Conservation (phyloP, 2,888 invertebrate genomes). For the Scaeva pyrastri region DNA sequence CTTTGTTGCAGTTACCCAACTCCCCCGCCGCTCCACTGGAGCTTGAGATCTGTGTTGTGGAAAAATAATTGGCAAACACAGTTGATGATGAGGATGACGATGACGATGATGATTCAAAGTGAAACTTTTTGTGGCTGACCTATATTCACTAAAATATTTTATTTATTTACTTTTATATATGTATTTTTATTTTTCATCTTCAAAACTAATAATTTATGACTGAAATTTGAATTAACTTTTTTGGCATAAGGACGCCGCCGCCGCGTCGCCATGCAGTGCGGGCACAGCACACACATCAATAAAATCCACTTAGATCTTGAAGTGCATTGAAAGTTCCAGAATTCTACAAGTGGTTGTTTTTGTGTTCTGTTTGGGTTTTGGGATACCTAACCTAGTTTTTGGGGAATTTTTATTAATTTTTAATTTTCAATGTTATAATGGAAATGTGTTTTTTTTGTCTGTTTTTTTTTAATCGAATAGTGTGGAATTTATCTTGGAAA, state of each 20-base stretch:
- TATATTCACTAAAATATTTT: conserved; percentile 24
- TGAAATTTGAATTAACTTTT: background rate
- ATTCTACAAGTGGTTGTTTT: conserved; percentile 62
- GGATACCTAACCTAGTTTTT: conserved; percentile 48
- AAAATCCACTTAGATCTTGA: conserved; percentile 31
- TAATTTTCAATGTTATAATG: conserved; percentile 46
- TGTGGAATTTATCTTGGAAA: conserved; percentile 44
- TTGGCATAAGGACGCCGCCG: conserved; percentile 27
- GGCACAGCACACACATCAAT: background rate
- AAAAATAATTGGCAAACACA: conserved; percentile 60
- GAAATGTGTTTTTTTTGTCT: conserved; percentile 2
- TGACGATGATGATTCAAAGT: conserved; percentile 31
- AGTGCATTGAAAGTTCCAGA: conserved; percentile 63
- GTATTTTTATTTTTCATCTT: conserved; percentile 4
- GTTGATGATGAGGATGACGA: background rate
- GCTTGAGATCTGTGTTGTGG: conserved; percentile 55
- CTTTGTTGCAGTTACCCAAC: background rate
- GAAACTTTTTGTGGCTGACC: conserved; percentile 58
- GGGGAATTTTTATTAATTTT: background rate
- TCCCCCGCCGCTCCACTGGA: background rate
- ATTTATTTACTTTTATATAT: too few species aligned
- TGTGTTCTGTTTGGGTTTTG: conserved; percentile 13
- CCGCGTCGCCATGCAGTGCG: too few species aligned
- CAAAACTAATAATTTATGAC: conserved; percentile 37
- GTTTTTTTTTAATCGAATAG: conserved; percentile 5